Percentiles rank a stretch among this genome's conserved stretches.
These are phyloP conservation scores for Palythoa caribaeorum DNA, from an alignment of 92 coral and sea anemone genomes.

Conservation along the genomic window DNA sequence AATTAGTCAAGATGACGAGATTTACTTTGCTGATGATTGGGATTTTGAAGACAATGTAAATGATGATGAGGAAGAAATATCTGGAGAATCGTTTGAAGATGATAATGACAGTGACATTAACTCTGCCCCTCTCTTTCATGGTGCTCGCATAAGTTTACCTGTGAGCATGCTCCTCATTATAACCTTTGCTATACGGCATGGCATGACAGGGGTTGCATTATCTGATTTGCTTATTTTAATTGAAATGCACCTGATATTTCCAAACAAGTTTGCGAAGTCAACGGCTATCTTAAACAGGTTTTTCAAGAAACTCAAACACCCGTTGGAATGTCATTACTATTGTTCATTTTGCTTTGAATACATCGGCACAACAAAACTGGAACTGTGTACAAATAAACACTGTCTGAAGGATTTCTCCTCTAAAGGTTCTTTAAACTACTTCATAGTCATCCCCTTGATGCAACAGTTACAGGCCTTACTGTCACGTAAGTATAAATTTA, in stretches of 20 bases:
- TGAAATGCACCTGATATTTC: constrained; percentile 56
- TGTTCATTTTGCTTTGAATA: constrained; percentile 66
- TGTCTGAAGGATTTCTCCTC: constrained; percentile 59
- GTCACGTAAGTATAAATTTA: constrained; percentile 56
- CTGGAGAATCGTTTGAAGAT: background rate
- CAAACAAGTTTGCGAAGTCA: constrained; percentile 57
- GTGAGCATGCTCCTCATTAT: constrained; percentile 37
- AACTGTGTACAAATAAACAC: constrained; percentile 56
- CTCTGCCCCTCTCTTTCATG: constrained; percentile 11
- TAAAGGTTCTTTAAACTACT: constrained; percentile 52
- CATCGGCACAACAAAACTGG: constrained; percentile 50
- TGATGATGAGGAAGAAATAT: no score
- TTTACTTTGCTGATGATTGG: no score
- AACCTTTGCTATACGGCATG: constrained; percentile 30
- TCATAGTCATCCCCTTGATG: constrained; percentile 69
- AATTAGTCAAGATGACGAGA: no score
- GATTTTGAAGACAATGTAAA: no score
- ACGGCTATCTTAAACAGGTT: constrained; percentile 45
- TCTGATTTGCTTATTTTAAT: constrained; percentile 60
- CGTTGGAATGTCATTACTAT: constrained; percentile 67
- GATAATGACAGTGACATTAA: background rate
- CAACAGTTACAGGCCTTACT: constrained; percentile 65
- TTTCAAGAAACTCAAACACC: constrained; percentile 63
- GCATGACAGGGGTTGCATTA: constrained; percentile 67
- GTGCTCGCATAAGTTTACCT: constrained; percentile 34